phyloP scores from a whole-genome alignment of 2,113 vertebrate genomes.

The Shinisaurus crocodilurus region DNA sequence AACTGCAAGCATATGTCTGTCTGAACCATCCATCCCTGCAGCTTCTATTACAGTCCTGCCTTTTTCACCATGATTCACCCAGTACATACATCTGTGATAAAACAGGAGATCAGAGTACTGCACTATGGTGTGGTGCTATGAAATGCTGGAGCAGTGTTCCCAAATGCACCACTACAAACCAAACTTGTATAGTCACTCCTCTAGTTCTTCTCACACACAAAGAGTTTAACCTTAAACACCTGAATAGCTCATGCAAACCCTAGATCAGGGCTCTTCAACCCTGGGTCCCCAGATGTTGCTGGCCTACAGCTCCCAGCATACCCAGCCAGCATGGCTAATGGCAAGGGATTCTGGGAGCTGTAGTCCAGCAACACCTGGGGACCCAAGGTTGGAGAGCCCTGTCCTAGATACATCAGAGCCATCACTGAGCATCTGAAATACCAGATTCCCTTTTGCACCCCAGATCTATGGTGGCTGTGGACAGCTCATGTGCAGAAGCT shows the following conservation, averaged over 20 bases:
- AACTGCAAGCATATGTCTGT: conserved; percentile 72
- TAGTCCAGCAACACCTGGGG: no score
- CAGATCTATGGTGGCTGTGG: neutral
- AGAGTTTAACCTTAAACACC: neutral
- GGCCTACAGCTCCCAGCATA: no score
- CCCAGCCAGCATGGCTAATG: no score
- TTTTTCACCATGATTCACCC: conserved; percentile 81
- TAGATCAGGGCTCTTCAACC: no score
- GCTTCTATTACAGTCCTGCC: conserved; percentile 80
- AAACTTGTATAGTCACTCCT: neutral
- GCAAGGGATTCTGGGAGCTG: no score
- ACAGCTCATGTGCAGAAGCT: neutral
- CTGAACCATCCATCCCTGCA: conserved; percentile 89
- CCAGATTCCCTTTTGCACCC: neutral
- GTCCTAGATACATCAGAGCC: neutral
- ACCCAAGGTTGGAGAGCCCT: no score
- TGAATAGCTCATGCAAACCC: neutral
- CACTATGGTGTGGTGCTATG: no score
- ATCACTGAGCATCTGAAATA: neutral
- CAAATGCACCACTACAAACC: no score
- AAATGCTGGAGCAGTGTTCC: neutral
- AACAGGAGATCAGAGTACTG: neutral
- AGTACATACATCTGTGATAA: conserved; percentile 83
- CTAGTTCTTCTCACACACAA: neutral
- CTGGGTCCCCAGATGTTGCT: no score